These are phyloP conservation scores for Hylia prasina DNA, from an alignment of 2,113 vertebrate species.

Conservation along the genomic window DNA sequence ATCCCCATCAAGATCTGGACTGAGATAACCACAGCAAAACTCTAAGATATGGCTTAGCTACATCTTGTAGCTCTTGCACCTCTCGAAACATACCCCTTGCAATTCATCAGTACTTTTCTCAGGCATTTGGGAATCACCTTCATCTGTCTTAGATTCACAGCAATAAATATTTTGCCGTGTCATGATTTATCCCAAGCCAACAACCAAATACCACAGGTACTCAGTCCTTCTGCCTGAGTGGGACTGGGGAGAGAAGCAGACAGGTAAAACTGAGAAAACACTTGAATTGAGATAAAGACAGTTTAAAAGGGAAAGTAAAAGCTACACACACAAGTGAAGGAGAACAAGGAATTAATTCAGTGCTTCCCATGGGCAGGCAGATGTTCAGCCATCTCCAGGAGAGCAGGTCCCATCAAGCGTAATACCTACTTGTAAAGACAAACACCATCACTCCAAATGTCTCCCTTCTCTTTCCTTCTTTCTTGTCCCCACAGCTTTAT, in stretches of 20 bases:
- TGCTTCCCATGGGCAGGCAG: neutral
- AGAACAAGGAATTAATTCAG: neutral
- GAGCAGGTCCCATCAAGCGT: rapidly evolving
- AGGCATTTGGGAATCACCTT: neutral
- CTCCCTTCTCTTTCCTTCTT: neutral
- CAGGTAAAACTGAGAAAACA: neutral
- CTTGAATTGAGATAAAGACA: neutral
- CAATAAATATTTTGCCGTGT: neutral
- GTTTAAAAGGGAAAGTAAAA: neutral
- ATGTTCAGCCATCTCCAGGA: neutral
- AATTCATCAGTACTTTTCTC: neutral
- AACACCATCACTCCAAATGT: rapidly evolving
- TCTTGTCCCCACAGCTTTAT: neutral
- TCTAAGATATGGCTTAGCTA: neutral
- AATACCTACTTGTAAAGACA: rapidly evolving
- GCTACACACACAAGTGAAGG: neutral
- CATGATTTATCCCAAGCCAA: neutral
- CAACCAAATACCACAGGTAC: neutral
- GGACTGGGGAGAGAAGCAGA: neutral
- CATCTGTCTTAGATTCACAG: neutral
- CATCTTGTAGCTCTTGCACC: too few relatives aligned
- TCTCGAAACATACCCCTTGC: neutral
- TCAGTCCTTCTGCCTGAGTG: neutral
- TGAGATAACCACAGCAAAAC: neutral
- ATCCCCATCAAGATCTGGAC: neutral